Evolutionary conservation across 2,797 vertebrate genomes (phyloP).

Genomic region (Aulostomus chinensis): DNA sequence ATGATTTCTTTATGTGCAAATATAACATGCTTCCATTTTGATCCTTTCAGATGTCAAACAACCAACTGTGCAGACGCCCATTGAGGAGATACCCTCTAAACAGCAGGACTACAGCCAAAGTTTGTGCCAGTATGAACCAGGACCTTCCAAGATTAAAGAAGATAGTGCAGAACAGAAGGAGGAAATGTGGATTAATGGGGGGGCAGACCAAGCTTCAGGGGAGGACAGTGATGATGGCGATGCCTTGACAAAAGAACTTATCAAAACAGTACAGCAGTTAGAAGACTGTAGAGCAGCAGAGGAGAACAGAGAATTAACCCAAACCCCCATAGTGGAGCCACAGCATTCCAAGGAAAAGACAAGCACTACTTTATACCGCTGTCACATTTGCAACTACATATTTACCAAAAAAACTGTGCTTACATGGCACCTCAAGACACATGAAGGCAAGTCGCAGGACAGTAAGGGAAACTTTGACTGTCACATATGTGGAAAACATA

Average conservation of each 20-base stretch:
- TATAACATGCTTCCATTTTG: constrained; percentile 5
- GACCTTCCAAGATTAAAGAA: constrained; percentile 34
- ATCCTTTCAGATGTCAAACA: constrained; percentile 37
- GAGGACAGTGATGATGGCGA: constrained; percentile 54
- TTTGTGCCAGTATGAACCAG: constrained; percentile 13
- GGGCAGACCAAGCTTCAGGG: constrained; percentile 3
- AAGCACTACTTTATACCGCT: constrained; percentile 51
- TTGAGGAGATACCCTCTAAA: constrained; percentile 4
- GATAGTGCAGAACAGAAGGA: constrained; percentile 20
- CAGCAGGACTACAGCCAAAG: constrained; percentile 8
- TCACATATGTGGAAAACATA: constrained; percentile 58
- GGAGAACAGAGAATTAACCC: constrained; percentile 18
- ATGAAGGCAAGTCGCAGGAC: constrained; percentile 39
- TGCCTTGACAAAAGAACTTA: constrained; percentile 51
- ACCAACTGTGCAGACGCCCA: not conserved
- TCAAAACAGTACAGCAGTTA: constrained; percentile 62
- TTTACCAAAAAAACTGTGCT: constrained; percentile 57
- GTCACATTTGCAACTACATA: constrained; percentile 63
- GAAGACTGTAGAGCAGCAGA: constrained; percentile 48
- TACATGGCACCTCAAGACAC: constrained; percentile 53
- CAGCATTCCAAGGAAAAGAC: constrained; percentile 21
- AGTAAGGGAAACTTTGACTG: constrained; percentile 54
- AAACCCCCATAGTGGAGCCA: constrained; percentile 11
- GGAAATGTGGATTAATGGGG: constrained; percentile 40
- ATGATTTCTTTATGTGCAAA: not conserved